Percentiles rank a stretch among this genome's conserved stretches.
Evolutionary conservation across 2,888 invertebrate genomes (phyloP).

Genomic region (Temnothorax ravouxi): DNA sequence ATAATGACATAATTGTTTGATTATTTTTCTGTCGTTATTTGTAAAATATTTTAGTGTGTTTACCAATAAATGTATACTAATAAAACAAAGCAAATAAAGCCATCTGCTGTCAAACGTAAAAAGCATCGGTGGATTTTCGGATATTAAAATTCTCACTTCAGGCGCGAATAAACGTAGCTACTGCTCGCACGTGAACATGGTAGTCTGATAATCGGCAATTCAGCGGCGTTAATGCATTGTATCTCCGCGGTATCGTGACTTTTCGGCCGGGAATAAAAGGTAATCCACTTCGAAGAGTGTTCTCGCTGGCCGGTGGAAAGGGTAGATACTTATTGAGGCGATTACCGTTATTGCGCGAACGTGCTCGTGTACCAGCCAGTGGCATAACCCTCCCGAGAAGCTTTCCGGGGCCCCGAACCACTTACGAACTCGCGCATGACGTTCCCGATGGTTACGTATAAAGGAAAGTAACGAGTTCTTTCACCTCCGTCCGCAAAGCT

Average conservation of each 20-base stretch:
- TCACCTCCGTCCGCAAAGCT: not conserved
- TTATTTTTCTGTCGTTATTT: not conserved
- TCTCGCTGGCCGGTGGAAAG: constrained; percentile 52
- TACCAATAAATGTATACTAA: not conserved
- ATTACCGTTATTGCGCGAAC: constrained; percentile 77
- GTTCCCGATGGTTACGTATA: constrained; percentile 70
- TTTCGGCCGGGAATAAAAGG: constrained; percentile 59
- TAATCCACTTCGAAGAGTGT: constrained; percentile 69
- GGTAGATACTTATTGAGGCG: constrained; percentile 75
- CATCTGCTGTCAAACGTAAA: not conserved
- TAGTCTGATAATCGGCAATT: constrained; percentile 43
- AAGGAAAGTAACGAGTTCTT: constrained; percentile 72
- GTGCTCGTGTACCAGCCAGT: constrained; percentile 74
- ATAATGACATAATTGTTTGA: not conserved
- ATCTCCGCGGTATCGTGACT: constrained; percentile 66
- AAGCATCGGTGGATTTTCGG: not conserved
- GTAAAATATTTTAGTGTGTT: not conserved
- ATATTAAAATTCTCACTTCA: constrained; percentile 15
- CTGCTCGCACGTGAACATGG: constrained; percentile 4
- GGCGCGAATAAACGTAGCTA: not conserved
- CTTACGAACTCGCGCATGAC: constrained; percentile 74
- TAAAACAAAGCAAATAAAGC: not conserved
- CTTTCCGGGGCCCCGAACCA: constrained; percentile 69
- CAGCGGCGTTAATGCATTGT: constrained; percentile 69
- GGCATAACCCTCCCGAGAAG: constrained; percentile 71